Percentiles rank a stretch among this genome's conserved stretches.
These are phyloP conservation scores for Pachydiplax longipennis DNA, from an alignment of 2,888 invertebrate genomes.

Conservation along the genomic window DNA sequence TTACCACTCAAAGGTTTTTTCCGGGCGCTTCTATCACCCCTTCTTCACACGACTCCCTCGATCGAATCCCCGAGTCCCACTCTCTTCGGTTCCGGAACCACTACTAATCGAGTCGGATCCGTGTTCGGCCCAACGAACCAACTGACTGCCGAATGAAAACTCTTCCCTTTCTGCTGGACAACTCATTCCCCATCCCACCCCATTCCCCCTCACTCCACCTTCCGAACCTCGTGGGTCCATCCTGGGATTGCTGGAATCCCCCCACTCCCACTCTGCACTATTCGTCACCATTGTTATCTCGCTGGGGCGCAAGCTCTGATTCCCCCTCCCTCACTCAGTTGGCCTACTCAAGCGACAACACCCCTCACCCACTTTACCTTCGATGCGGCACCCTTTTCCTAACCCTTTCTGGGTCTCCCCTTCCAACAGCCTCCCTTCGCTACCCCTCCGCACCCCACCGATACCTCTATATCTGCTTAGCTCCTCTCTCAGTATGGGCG, in stretches of 20 bases:
- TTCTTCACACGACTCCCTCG: not conserved
- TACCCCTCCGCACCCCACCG: not conserved
- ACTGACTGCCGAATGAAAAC: constrained; percentile 57
- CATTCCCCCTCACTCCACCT: constrained; percentile 55
- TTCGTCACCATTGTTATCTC: constrained; percentile 69
- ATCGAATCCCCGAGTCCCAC: constrained; percentile 4
- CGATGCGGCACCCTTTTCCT: not conserved
- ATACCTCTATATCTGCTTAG: not conserved
- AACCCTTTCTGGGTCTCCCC: not conserved
- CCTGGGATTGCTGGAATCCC: constrained; percentile 65
- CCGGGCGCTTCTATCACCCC: not conserved
- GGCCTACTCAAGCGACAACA: constrained; percentile 11
- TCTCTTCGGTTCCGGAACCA: constrained; percentile 27
- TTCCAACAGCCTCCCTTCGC: not conserved
- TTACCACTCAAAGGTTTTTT: not conserved
- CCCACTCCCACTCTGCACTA: constrained; percentile 56
- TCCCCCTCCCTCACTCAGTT: not conserved
- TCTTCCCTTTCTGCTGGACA: not conserved
- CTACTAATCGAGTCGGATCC: constrained; percentile 21
- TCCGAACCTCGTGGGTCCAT: constrained; percentile 65
- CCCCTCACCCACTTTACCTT: not conserved
- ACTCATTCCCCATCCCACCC: constrained; percentile 47
- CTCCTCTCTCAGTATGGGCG: not conserved
- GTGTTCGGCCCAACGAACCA: not conserved
- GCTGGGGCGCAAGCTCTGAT: constrained; percentile 62